Evolutionary conservation across 1,140 invertebrate species (phyloP).

Genomic region (Pinna nobilis): DNA sequence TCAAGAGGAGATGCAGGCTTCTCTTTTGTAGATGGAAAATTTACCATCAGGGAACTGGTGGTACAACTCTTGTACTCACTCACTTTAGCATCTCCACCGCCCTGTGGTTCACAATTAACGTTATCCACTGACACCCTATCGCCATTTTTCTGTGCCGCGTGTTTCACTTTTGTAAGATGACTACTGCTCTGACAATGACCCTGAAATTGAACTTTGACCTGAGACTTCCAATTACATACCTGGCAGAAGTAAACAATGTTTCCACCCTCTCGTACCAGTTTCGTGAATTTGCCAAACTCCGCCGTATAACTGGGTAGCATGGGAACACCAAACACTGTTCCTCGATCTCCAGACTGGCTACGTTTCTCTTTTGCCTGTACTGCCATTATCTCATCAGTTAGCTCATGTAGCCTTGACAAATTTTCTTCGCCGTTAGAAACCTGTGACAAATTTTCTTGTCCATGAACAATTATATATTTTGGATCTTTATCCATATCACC

Average conservation of each 20-base stretch:
- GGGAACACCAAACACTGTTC: background rate
- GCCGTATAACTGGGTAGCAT: constrained; percentile 52
- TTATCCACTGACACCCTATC: no score
- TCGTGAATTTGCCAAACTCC: constrained; percentile 67
- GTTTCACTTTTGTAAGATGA: constrained; percentile 53
- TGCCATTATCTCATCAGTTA: constrained; percentile 53
- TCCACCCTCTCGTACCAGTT: constrained; percentile 64
- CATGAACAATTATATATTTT: constrained; percentile 6
- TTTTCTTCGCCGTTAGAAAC: constrained; percentile 1
- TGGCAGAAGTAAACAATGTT: constrained; percentile 68
- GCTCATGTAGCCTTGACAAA: constrained; percentile 39
- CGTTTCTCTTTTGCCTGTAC: constrained; percentile 5
- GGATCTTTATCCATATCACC: background rate
- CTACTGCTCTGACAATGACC: constrained; percentile 54
- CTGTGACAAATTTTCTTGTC: background rate
- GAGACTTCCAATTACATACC: constrained; percentile 67
- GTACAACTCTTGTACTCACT: no score
- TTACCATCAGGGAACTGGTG: no score
- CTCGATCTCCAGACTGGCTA: background rate
- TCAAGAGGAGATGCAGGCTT: no score
- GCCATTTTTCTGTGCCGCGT: constrained; percentile 38
- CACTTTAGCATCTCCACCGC: no score
- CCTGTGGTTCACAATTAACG: no score
- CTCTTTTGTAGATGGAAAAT: background rate
- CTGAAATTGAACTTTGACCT: constrained; percentile 58